These are phyloP conservation scores for Dysmachus trigonus DNA, from an alignment of 2,888 invertebrate species.

Conservation along the genomic window DNA sequence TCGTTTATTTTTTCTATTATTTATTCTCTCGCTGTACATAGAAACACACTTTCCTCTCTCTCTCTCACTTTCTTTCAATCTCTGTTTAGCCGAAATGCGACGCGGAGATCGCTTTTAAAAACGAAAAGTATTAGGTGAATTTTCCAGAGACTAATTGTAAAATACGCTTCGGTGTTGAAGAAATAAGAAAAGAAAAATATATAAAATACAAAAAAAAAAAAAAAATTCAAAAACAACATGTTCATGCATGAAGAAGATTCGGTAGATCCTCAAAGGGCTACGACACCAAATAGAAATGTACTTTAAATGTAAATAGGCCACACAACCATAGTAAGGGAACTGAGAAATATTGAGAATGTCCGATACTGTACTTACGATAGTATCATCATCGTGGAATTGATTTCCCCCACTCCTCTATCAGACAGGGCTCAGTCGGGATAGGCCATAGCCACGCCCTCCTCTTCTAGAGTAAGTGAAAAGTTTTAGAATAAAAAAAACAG, in stretches of 20 bases:
- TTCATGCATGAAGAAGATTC: background rate
- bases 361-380: background rate
- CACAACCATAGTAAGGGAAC: background rate
- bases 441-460: background rate
- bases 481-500: background rate
- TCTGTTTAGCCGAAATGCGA: background rate
- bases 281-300: background rate
- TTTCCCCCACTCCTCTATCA: background rate
- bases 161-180: background rate
- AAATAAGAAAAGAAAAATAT: background rate
- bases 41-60: background rate
- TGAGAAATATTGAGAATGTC: background rate
- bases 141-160: background rate
- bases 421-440: background rate
- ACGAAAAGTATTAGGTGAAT: slow-evolving; percentile 2
- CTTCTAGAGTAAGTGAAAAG: background rate
- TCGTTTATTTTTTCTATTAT: slow-evolving; percentile 27
- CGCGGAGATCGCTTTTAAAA: background rate
- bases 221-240: background rate
- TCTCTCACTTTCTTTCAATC: background rate
- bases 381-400: background rate
- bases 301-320: background rate
- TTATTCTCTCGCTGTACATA: slow-evolving; percentile 18
- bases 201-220: background rate
- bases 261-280: background rate